phyloP scores from a whole-genome alignment of 2,888 invertebrate species.

The Dolomedes plantarius region DNA sequence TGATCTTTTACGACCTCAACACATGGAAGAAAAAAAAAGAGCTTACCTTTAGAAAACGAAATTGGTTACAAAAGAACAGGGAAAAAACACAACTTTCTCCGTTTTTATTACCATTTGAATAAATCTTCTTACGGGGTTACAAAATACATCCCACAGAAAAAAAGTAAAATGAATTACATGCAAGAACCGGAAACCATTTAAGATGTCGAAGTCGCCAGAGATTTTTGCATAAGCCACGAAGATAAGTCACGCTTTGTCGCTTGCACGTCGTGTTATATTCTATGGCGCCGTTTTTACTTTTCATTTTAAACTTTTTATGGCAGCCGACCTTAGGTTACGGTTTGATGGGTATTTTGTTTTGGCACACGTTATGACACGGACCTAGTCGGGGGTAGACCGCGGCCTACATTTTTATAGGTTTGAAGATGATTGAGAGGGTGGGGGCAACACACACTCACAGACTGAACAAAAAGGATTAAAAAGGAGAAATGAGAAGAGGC shows the following conservation, averaged over 20 bases:
- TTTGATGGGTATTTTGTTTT: slow-evolving; percentile 35
- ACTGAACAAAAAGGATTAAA: slow-evolving; percentile 14
- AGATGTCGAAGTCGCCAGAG: slow-evolving; percentile 9
- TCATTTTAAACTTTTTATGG: not conserved
- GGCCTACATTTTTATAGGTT: slow-evolving; percentile 30
- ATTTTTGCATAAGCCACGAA: slow-evolving; percentile 6
- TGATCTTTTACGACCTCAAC: not conserved
- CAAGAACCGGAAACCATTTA: slow-evolving; percentile 23
- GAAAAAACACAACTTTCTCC: not conserved
- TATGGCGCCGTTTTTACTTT: not conserved
- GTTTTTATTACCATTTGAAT: slow-evolving; percentile 12
- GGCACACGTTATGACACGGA: slow-evolving; percentile 9
- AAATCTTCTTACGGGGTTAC: slow-evolving; percentile 4
- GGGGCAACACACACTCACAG: not conserved
- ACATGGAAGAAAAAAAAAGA: too few relatives aligned
- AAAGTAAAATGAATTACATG: not conserved
- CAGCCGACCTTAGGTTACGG: slow-evolving; percentile 36
- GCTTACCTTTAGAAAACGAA: not conserved
- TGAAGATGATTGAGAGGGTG: slow-evolving; percentile 41
- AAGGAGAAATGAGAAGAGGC: not conserved
- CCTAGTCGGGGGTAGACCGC: slow-evolving; percentile 24
- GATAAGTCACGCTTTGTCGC: slow-evolving; percentile 26
- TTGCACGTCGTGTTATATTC: not conserved
- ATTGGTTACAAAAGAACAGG: slow-evolving; percentile 4
- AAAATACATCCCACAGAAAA: slow-evolving; percentile 2